Conservation (phyloP, 2,888 invertebrate genomes). For the Cheilosia impressa region DNA sequence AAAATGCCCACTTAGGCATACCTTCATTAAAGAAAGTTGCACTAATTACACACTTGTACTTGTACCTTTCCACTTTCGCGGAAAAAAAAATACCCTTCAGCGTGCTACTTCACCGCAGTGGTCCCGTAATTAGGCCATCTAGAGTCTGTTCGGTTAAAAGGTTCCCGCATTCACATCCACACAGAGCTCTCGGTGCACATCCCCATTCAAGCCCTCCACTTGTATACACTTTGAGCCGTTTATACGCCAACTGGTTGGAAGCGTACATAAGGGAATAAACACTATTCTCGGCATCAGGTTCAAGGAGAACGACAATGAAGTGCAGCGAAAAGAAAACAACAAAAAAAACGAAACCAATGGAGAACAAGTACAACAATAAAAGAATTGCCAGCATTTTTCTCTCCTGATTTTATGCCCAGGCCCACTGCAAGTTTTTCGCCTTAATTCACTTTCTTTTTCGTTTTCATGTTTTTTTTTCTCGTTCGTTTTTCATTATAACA, state of each 20-base stretch:
- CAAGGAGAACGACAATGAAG: constrained; percentile 71
- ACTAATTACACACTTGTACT: constrained; percentile 44
- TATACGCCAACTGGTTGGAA: constrained; percentile 63
- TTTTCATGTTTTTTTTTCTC: constrained; percentile 32
- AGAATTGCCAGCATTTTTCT: constrained; percentile 39
- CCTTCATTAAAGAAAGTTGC: constrained; percentile 48
- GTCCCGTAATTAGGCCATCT: constrained; percentile 54
- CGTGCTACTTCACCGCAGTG: constrained; percentile 17
- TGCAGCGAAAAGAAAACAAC: constrained; percentile 36
- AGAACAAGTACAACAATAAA: constrained; percentile 58
- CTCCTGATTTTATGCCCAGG: constrained; percentile 32
- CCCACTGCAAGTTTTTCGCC: constrained; percentile 44
- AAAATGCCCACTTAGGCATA: neutral
- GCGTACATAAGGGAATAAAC: constrained; percentile 50
- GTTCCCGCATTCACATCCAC: constrained; percentile 12
- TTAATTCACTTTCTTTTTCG: constrained; percentile 66
- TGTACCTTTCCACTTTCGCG: constrained; percentile 49
- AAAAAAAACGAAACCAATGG: constrained; percentile 15
- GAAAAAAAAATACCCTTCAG: constrained; percentile 13
- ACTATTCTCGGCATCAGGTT: constrained; percentile 55
- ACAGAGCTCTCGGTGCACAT: constrained; percentile 29
- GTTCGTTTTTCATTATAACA: constrained; percentile 63
- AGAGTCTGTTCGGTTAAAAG: constrained; percentile 23
- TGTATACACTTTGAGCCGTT: constrained; percentile 56
- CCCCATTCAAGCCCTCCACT: constrained; percentile 47